A percentile compares a stretch with the other conserved stretches of the same genome.
phyloP scores from a whole-genome alignment of 2,888 invertebrate species.

The Andrena bucephala region DNA sequence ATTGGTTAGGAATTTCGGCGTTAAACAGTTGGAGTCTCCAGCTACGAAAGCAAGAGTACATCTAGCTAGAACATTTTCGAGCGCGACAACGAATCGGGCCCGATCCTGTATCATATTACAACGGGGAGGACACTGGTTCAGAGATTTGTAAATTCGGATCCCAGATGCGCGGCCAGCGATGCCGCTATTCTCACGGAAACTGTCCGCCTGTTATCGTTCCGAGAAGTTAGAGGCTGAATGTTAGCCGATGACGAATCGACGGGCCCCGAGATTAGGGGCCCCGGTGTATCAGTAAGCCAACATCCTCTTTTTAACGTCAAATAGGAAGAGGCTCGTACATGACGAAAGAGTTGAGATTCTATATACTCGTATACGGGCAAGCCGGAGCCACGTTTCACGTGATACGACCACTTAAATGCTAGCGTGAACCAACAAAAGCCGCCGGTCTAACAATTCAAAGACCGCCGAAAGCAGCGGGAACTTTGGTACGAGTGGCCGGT shows the following conservation, averaged over 20 bases:
- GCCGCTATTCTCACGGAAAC: neutral
- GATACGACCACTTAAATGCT: constrained; percentile 3
- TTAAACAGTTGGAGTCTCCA: constrained; percentile 15
- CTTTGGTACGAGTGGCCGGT: constrained; percentile 55
- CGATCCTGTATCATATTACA: neutral
- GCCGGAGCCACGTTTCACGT: neutral
- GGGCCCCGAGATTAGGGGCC: constrained; percentile 15
- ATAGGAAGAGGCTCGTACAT: constrained; percentile 20
- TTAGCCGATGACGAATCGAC: constrained; percentile 26
- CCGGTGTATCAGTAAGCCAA: constrained; percentile 35
- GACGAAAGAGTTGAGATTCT: neutral
- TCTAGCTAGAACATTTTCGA: neutral
- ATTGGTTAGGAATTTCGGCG: constrained; percentile 58
- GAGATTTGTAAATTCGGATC: neutral
- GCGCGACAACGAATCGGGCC: neutral
- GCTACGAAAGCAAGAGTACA: constrained; percentile 49
- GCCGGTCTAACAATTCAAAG: constrained; percentile 43
- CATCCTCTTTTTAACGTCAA: constrained; percentile 27
- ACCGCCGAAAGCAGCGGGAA: constrained; percentile 59
- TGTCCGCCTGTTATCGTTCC: neutral
- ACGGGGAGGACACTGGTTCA: neutral
- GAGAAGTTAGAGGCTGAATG: neutral
- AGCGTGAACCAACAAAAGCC: neutral
- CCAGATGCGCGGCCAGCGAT: neutral
- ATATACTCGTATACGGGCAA: neutral